Conservation (phyloP, 1,140 invertebrate species). For the Panulirus ornatus region DNA sequence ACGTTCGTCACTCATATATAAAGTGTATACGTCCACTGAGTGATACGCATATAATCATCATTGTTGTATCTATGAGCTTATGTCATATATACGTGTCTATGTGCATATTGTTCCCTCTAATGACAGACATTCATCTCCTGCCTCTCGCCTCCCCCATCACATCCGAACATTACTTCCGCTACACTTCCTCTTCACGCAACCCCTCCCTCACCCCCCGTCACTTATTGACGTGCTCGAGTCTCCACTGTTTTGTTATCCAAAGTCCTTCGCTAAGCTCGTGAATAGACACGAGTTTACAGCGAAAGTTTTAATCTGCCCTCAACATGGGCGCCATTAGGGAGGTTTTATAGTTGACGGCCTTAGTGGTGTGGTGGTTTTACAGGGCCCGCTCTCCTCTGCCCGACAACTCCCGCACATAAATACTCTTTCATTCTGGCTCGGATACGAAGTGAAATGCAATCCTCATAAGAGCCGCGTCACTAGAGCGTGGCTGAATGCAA, state of each 20-base stretch:
- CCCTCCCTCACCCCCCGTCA: neutral
- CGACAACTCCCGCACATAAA: neutral
- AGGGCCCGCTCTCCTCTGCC: neutral
- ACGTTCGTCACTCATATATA: no score
- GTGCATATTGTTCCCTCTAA: no score
- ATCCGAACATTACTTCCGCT: neutral
- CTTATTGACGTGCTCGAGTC: neutral
- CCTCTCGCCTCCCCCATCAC: neutral
- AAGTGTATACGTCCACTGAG: no score
- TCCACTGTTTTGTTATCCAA: slow-evolving; percentile 46
- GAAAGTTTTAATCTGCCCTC: slow-evolving; percentile 50
- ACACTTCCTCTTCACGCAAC: neutral
- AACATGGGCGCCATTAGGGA: slow-evolving; percentile 22
- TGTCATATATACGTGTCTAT: no score
- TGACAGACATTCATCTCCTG: no score
- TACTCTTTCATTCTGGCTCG: neutral
- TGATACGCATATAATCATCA: no score
- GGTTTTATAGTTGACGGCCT: slow-evolving; percentile 1
- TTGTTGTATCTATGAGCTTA: no score
- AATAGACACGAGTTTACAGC: slow-evolving; percentile 37
- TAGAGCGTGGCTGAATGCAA: neutral
- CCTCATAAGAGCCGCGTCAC: neutral
- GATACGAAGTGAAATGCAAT: slow-evolving; percentile 1
- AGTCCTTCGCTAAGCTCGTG: slow-evolving; percentile 45
- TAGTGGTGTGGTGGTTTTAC: slow-evolving; percentile 18